Evolutionary conservation across 37 sponge, comb jelly and placozoan species (phyloP), one percentile per base, ranked within the genome.

Genomic region (Eunapius fragilis): DNA sequence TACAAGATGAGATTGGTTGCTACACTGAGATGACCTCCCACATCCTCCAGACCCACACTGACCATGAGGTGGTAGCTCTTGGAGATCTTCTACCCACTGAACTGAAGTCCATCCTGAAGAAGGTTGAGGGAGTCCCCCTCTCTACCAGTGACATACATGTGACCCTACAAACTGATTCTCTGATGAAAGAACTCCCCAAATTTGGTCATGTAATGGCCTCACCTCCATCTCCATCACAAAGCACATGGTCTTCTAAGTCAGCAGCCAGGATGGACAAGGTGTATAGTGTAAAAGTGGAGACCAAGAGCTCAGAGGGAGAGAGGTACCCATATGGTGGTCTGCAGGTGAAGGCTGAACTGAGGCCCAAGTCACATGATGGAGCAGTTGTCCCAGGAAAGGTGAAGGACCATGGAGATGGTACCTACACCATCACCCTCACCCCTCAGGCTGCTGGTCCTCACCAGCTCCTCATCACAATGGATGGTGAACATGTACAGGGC

Each of bases 161-260:
- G 58, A 13, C 58, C 58, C 58, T 58, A 58, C 58, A 4, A 10
- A 58, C 22, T 58, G 58, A 58, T 58, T 58, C 58, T 11, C 58
- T 58, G 1, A 58, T 58, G 14, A 58, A 58, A 19, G 58, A 58
- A 58, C 58, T 58, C 58, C 14, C 34, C 25, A 36, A 17, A 19
- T 58, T 58, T 58, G 58, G 58, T 58, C 14, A 58, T 58, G 58
- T 58, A 58, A 58, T 58, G 58, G 58, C 6, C 14, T 58, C 58
- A 58, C 14, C 58, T 58, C 75, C 31, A 75, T 75, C 58, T 58
- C 75, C 31, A 75, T 75, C 75, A 32, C 75, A 36, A 58, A 58
- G 58, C 58, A 58, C 58, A 58, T 58, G 58, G 58, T 58, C 58
- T 58, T 58, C 58, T 13, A 19, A 11, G 58, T 58, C 58, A 58